Conservation (phyloP, 2,113 vertebrate genomes). For the Pygathrix nemaeus region DNA sequence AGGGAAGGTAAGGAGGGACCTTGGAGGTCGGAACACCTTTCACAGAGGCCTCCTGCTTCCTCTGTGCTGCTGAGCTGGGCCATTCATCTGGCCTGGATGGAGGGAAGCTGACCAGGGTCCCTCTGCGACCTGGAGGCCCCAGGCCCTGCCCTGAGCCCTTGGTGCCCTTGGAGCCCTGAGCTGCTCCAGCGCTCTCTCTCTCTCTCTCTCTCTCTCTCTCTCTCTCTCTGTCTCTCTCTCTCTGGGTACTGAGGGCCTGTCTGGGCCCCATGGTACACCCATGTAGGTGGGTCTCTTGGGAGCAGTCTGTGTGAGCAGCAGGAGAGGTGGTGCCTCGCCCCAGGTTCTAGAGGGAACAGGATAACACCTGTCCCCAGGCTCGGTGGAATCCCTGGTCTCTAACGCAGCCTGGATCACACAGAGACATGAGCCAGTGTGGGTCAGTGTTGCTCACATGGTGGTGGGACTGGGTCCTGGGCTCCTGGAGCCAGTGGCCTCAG, state of each 20-base stretch:
- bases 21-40: background rate
- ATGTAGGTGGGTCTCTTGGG: too few species aligned
- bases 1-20: background rate
- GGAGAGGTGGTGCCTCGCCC: background rate
- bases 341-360: background rate
- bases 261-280: background rate
- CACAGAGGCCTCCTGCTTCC: background rate
- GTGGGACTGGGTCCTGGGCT: background rate
- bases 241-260: background rate
- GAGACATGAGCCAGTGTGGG: fast-evolving
- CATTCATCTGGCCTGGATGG: background rate
- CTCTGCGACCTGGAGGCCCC: background rate
- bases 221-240: too few species aligned
- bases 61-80: background rate
- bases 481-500: background rate
- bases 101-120: background rate
- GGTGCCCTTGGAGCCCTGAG: background rate
- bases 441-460: too few species aligned
- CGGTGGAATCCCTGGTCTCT: background rate
- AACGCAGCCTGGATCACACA: background rate
- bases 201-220: too few species aligned
- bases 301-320: background rate
- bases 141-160: background rate
- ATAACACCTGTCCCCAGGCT: background rate
- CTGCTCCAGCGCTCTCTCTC: too few species aligned